These are phyloP conservation scores for Dufourea novaeangliae DNA, from an alignment of 1,140 invertebrate species.

Conservation along the genomic window DNA sequence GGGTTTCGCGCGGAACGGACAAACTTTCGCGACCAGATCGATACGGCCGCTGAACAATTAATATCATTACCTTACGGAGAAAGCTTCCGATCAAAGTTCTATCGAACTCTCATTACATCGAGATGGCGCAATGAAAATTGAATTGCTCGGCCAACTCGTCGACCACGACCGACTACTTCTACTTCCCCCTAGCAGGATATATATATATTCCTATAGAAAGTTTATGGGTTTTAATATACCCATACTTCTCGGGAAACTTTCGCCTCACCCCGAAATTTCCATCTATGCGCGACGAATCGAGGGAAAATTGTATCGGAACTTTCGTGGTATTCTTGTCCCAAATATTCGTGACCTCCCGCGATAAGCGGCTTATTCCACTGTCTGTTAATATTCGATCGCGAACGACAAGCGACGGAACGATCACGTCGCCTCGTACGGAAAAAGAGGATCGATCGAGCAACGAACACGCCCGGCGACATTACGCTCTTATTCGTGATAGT, in stretches of 20 bases:
- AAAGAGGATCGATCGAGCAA: background rate
- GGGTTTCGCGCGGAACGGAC: conserved; percentile 2
- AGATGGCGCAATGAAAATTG: conserved; percentile 30
- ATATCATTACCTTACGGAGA: conserved; percentile 42
- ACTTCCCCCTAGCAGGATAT: too few species aligned
- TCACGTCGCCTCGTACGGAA: too few species aligned
- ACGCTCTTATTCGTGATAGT: background rate
- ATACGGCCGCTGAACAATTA: conserved; percentile 32
- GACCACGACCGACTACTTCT: background rate
- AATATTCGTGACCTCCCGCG: too few species aligned
- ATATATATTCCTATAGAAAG: background rate
- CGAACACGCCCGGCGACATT: background rate
- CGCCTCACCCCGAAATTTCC: too few species aligned
- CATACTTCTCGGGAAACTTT: too few species aligned
- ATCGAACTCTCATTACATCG: conserved; percentile 30
- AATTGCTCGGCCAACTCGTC: conserved; percentile 9
- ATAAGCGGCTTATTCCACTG: too few species aligned
- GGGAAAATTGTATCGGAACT: background rate
- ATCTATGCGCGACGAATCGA: background rate
- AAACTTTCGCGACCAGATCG: conserved; percentile 22
- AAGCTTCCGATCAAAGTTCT: conserved; percentile 45
- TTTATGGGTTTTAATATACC: conserved; percentile 8
- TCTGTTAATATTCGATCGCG: too few species aligned
- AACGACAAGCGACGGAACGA: too few species aligned
- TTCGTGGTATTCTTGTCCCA: too few species aligned